A percentile compares a stretch with the other conserved stretches of the same genome.
phyloP scores from a whole-genome alignment of 2,888 invertebrate genomes.

The Drosophila recens region DNA sequence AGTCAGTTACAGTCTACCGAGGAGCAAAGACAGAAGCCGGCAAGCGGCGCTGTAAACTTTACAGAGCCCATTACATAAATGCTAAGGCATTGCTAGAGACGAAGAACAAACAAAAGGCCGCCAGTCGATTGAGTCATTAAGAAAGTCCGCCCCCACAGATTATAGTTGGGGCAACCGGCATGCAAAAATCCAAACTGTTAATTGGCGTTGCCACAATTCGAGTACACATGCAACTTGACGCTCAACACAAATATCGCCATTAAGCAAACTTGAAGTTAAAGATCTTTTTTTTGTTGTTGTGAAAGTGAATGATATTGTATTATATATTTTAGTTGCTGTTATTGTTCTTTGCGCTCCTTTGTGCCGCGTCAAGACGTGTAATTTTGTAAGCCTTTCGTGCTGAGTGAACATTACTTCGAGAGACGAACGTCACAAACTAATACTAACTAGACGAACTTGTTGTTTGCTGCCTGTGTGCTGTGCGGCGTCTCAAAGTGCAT shows the following conservation, averaged over 20 bases:
- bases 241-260: slow-evolving; percentile 5
- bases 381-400: slow-evolving; percentile 56
- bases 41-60: slow-evolving; percentile 66
- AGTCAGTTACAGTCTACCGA: not conserved
- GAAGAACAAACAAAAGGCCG: not conserved
- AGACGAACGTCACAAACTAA: slow-evolving; percentile 47
- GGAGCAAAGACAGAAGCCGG: slow-evolving; percentile 25
- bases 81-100: slow-evolving; percentile 44
- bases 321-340: slow-evolving; percentile 24
- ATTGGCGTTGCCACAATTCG: slow-evolving; percentile 26
- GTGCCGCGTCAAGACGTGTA: slow-evolving; percentile 43
- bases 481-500: slow-evolving; percentile 56
- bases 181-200: slow-evolving; percentile 33
- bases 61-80: slow-evolving; percentile 67
- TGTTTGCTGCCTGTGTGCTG: slow-evolving; percentile 18
- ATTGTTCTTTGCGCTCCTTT: slow-evolving; percentile 20
- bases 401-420: slow-evolving; percentile 57
- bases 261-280: slow-evolving; percentile 29
- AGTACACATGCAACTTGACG: slow-evolving; percentile 29
- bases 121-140: slow-evolving; percentile 29
- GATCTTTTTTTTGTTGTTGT: slow-evolving; percentile 18
- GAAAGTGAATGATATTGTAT: slow-evolving; percentile 29
- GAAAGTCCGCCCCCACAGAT: slow-evolving; percentile 14
- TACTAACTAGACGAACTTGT: slow-evolving; percentile 56
- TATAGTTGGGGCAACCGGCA: slow-evolving; percentile 13